phyloP scores from a whole-genome alignment of 2,797 vertebrate species.

The Tragopan temminckii region DNA sequence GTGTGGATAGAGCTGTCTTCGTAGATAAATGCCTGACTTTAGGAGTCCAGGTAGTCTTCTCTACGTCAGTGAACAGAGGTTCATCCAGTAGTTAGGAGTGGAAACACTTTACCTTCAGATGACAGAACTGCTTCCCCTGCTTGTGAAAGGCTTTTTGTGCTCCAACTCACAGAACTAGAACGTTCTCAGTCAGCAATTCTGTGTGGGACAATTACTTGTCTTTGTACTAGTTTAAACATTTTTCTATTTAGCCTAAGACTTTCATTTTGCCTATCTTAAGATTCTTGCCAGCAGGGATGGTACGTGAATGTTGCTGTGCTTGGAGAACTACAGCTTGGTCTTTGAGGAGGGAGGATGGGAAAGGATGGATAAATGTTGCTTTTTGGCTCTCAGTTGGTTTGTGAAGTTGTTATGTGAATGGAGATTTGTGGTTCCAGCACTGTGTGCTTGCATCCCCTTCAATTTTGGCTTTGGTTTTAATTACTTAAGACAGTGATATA shows the following conservation, averaged over 20 bases:
- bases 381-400: not conserved
- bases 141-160: not conserved
- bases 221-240: not conserved
- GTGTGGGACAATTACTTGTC: not conserved
- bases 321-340: accelerated
- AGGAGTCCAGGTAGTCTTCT: not conserved
- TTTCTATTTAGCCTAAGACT: not conserved
- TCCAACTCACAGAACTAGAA: not conserved
- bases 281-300: not conserved
- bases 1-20: not conserved
- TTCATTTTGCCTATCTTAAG: not conserved
- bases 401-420: not conserved
- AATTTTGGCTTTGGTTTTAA: not conserved
- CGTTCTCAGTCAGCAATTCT: not conserved
- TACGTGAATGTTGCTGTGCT: not conserved
- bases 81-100: not conserved
- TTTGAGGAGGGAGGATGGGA: not conserved
- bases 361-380: accelerated
- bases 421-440: not conserved
- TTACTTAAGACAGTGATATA: not conserved
- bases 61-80: not conserved
- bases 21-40: not conserved
- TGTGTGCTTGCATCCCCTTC: not conserved
- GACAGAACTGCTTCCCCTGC: not conserved
- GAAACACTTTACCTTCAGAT: not conserved